phyloP scores from a whole-genome alignment of 2,888 invertebrate species.

The Adelphocoris suturalis region DNA sequence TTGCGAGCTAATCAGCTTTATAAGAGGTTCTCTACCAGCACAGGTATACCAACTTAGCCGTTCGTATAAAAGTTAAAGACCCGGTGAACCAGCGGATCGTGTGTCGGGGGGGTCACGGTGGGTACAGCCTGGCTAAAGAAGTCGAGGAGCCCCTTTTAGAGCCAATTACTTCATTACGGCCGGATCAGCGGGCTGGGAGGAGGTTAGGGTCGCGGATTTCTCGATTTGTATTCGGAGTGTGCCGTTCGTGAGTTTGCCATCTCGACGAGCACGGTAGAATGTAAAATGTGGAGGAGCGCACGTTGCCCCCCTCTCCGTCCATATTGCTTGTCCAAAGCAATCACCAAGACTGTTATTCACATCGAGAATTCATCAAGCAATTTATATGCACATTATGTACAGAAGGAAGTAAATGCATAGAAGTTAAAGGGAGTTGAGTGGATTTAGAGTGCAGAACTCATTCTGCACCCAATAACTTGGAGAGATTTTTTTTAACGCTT shows the following conservation, averaged over 20 bases:
- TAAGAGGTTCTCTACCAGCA: not conserved
- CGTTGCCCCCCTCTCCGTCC: not conserved
- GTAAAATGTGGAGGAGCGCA: not conserved
- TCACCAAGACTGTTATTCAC: no score
- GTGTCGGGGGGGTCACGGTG: constrained; percentile 3
- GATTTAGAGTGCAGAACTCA: no score
- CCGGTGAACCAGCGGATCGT: not conserved
- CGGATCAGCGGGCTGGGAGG: not conserved
- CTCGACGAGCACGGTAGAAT: not conserved
- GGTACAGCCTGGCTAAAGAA: not conserved
- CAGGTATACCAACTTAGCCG: not conserved
- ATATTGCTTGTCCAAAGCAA: not conserved
- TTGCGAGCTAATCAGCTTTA: constrained; percentile 16
- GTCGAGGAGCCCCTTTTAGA: constrained; percentile 22
- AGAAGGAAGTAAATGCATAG: no score
- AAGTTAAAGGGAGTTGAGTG: no score
- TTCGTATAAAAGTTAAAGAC: not conserved
- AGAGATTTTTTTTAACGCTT: no score
- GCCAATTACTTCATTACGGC: constrained; percentile 23
- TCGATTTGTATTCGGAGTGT: constrained; percentile 32
- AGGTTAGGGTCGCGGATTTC: not conserved
- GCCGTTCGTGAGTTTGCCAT: constrained; percentile 30
- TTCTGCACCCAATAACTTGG: no score
- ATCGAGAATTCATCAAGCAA: no score
- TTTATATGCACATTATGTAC: no score